Base-by-base conservation (phyloP, 1,140 invertebrate genomes). In the Matsumurasca onukii region DNA sequence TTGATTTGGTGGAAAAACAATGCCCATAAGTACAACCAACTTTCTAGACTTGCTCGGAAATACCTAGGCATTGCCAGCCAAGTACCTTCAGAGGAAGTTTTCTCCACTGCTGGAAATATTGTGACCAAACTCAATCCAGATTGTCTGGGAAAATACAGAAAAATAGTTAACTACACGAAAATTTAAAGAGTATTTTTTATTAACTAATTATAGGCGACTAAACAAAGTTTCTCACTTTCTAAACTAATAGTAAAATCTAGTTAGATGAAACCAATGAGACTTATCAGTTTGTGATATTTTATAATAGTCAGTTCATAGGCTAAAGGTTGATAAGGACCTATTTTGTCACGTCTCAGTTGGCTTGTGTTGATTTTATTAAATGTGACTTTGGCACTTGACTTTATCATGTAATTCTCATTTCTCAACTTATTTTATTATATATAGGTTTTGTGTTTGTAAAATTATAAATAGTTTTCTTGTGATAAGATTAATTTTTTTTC, bases 21-120 rank as follows among this genome's bases (percentile, higher is more conserved):
- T n/a, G 3, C 49, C 3, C 17, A 9, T 3, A 51, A n/a, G n/a
- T 51, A 20, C 49, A 5, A 3, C n/a, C n/a, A 51, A 51, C n/a
- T 51, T 20, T 5, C 24, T n/a, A 17, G 17, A 3, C 3, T 51
- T 51, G 49, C n/a, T 12, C n/a, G n/a, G 24, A 51, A 51, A 51
- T 51, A 51, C 49, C 49, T 51, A 22, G 3, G 3, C 3, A 51
- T 51, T 12, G 49, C 49, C 3, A 51, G 17, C 3, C 17, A 51
- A 51, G 49, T 51, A 9, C 24, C 49, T 20, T 51, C 49, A 22
- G 49, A 51, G 24, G 24, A 22, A 20, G 49, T 51, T 5, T 51
- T 51, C 24, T 51, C 49, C 24, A 20, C 49, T 51, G 49, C 49
- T n/a, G 49, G 49, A 3, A 51, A 51, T 20, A 51, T n/a, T n/a